Evolutionary conservation across 2,888 invertebrate genomes (phyloP), one percentile per base, ranked within the genome.

Genomic region (Monochamus alternatus): DNA sequence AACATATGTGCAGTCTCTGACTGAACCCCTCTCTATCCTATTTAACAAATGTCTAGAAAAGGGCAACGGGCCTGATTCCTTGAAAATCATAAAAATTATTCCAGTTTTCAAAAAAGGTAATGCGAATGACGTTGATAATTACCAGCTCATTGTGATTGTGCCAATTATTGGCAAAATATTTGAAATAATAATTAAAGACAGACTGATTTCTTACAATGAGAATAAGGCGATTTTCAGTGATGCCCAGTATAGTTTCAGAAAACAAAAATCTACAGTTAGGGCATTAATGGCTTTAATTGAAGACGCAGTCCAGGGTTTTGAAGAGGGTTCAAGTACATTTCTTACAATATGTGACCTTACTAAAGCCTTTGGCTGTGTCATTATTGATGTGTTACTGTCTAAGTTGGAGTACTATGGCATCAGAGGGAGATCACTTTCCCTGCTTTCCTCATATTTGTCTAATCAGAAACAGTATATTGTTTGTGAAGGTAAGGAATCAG

Each of bases 241-340:
- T 55, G 12, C n/a, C 9, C 55, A 55, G 9, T 55, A 55, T 14
- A 3, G 55, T 12, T 55, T 55, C 10, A 55, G 55, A 9, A 12
- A 8, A 55, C 55, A 55, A 2, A 55, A 14, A 55, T 55, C 55
- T 55, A 55, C 55, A n/a, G 55, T 55, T n/a, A 55, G 14, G 55
- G 55, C 55, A n/a, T n/a, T 55, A 55, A n/a, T 55, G 55, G 55
- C 12, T 55, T 9, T 55, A 12, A 55, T 55, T n/a, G 55, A 55
- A 9, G 14, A 55, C 3, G 55, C 14, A n/a, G 55, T 55, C 12
- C n/a, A 55, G 14, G 55, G 55, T 55, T 3, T 55, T 55, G 55
- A 55, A n/a, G 55, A 9, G 10, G 55, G 55, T 3, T 12, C 55
- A 55, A 12, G 9, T 5, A 55, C 14, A 14, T n/a, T n/a, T 14